Evolutionary conservation across 2,113 vertebrate genomes (phyloP), one percentile per base, ranked within the genome.

Genomic region (Diadophis punctatus): DNA sequence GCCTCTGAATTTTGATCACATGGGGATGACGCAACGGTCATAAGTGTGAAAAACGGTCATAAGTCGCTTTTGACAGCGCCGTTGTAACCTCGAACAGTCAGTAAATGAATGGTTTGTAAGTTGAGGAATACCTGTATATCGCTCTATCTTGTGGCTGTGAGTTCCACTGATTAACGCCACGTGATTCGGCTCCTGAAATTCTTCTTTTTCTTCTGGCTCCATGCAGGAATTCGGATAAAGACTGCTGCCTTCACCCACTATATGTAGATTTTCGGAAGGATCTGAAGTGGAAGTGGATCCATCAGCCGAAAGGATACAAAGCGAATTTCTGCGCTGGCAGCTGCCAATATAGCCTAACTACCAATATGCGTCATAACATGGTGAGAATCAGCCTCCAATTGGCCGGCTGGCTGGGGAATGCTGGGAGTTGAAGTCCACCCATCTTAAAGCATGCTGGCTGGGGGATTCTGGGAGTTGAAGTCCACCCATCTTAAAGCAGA

Each of bases 181-280:
- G 22, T 23, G 87, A 55, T 30, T 46, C 10, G 2, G 10, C 25
- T 25, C 18, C 20, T 11, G n/a, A 16, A 43, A 23, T 30, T 34
- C 34, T 14, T 20, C 10, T 46, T 48, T 3, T 48, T 25, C 27
- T 8, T 30, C 49, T 23, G 1, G 4, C 48, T 90, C 16, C 4
- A 9, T 56, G 14, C 96, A 98, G 98, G 94, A 98, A 97, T 95
- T 97, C 98, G 1, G 98, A 98, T 95, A 98, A 98, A 96, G 98
- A 98, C 96, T 98, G 98, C 95, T 98, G 98, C 91, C 97, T 98
- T 90, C 97, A 97, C 90, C 95, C 94, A 52, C 97, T 98, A 86
- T 98, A 98, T 96, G 98, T 98, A 68, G 98, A 98, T 93, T 98
- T 98, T 97, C 97, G 98, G 30, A 97, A 98, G 94, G 97, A 98